A percentile compares a stretch with the other conserved stretches of the same genome.
Conservation (phyloP, 1,140 invertebrate species). For the Meloidogyne floridensis region DNA sequence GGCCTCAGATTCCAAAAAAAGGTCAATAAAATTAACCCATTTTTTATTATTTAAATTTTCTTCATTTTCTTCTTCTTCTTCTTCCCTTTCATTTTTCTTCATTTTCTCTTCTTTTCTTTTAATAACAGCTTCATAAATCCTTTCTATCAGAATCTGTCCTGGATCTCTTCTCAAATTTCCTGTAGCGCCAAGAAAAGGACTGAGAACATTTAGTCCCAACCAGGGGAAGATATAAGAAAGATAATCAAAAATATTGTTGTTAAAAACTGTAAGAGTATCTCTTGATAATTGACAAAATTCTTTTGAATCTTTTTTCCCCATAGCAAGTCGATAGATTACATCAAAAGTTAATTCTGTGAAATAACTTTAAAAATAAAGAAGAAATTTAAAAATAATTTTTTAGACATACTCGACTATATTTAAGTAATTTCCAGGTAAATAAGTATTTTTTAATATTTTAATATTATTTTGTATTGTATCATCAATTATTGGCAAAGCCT, state of each 20-base stretch:
- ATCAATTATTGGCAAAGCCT: not conserved
- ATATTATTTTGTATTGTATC: conserved; percentile 16
- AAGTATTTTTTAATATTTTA: not conserved
- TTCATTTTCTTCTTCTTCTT: conserved; percentile 11
- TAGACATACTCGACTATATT: conserved; percentile 1
- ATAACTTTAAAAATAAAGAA: conserved; percentile 28
- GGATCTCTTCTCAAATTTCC: conserved; percentile 9
- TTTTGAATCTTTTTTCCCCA: conserved; percentile 48
- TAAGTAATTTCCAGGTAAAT: not conserved
- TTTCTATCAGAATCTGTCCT: not conserved
- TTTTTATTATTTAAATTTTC: conserved; percentile 8
- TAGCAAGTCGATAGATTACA: conserved; percentile 47
- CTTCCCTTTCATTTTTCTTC: conserved; percentile 1
- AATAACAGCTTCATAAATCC: conserved; percentile 9
- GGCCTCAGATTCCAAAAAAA: conserved; percentile 38
- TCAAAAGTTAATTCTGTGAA: conserved; percentile 58
- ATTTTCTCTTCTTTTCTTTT: conserved; percentile 8
- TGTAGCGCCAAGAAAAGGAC: not conserved
- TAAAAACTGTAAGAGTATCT: not conserved
- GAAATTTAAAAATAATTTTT: not conserved
- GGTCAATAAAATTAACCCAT: conserved; percentile 54
- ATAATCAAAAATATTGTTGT: conserved; percentile 25
- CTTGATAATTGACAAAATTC: conserved; percentile 45
- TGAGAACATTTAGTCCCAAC: not conserved
- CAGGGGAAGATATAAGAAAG: conserved; percentile 21